phyloP scores from a whole-genome alignment of 1,140 invertebrate species.

The Drosophila saltans region DNA sequence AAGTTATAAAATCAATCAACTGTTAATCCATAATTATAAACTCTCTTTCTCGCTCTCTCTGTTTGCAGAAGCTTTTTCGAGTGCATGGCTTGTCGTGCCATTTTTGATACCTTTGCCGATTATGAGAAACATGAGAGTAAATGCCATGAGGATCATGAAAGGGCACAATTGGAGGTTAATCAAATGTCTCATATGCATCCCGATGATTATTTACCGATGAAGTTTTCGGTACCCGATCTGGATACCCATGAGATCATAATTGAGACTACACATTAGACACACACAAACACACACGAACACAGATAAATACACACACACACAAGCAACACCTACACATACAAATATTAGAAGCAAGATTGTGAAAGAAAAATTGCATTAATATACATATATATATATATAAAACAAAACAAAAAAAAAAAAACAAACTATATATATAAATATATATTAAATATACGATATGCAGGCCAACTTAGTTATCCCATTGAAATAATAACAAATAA shows the following conservation, averaged over 20 bases:
- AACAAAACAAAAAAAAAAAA: not conserved
- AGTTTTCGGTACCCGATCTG: conserved; percentile 77
- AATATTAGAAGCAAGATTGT: conserved; percentile 46
- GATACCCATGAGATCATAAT: conserved; percentile 81
- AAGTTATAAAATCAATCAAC: conserved; percentile 19
- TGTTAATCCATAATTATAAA: not conserved
- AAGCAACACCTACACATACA: conserved; percentile 53
- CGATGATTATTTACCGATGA: conserved; percentile 78
- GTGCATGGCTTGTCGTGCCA: conserved; percentile 78
- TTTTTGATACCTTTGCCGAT: conserved; percentile 76
- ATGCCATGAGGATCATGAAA: conserved; percentile 73
- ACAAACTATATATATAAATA: conserved; percentile 31
- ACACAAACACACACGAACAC: conserved; percentile 29
- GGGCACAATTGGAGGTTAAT: conserved; percentile 71
- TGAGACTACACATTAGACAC: conserved; percentile 74
- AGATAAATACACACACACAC: conserved; percentile 15
- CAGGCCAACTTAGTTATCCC: conserved; percentile 70
- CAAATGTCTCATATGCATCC: conserved; percentile 72
- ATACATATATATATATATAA: conserved; percentile 31
- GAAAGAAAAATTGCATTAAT: conserved; percentile 49
- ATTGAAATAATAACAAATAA: conserved; percentile 59
- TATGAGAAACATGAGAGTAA: conserved; percentile 77
- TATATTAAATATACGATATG: conserved; percentile 31
- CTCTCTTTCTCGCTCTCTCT: too few relatives aligned
- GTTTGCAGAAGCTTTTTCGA: conserved; percentile 68